A percentile compares a stretch with the other conserved stretches of the same genome.
These are phyloP conservation scores for Epinotia brunnichana DNA, from an alignment of 2,888 invertebrate species.

Conservation along the genomic window DNA sequence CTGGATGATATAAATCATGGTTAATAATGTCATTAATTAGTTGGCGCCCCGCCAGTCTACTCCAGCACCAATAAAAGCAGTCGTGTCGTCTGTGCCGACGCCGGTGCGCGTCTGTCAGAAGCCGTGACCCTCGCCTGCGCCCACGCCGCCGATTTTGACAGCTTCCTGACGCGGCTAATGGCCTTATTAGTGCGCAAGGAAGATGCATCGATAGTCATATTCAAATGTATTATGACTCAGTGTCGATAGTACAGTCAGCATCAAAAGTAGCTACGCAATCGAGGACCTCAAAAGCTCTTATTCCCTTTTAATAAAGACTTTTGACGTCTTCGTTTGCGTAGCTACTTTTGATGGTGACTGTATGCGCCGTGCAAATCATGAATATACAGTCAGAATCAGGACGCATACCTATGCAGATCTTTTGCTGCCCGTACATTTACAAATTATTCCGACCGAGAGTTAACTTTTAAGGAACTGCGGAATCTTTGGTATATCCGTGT, in stretches of 20 bases:
- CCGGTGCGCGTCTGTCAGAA: neutral
- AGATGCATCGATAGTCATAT: slow-evolving; percentile 23
- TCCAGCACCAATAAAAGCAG: slow-evolving; percentile 2
- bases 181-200: slow-evolving; percentile 34
- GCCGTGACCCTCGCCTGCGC: slow-evolving; percentile 34
- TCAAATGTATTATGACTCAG: slow-evolving; percentile 2
- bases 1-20: slow-evolving; percentile 10
- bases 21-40: slow-evolving; percentile 19
- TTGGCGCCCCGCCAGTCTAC: slow-evolving; percentile 21
- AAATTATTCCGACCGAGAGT: slow-evolving; percentile 12
- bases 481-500: slow-evolving; percentile 12
- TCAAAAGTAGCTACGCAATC: no score
- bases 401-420: slow-evolving; percentile 6
- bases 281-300: no score
- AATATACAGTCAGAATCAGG: slow-evolving; percentile 4
- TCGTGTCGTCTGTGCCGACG: neutral
- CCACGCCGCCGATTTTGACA: slow-evolving; percentile 23
- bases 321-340: no score
- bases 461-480: neutral
- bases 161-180: slow-evolving; percentile 33
- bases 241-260: no score
- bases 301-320: no score
- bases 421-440: slow-evolving; percentile 10
- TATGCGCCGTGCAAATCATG: neutral
- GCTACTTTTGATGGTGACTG: no score